Base-by-base conservation (phyloP, 2,797 vertebrate species). In the Pagetopsis macropterus region DNA sequence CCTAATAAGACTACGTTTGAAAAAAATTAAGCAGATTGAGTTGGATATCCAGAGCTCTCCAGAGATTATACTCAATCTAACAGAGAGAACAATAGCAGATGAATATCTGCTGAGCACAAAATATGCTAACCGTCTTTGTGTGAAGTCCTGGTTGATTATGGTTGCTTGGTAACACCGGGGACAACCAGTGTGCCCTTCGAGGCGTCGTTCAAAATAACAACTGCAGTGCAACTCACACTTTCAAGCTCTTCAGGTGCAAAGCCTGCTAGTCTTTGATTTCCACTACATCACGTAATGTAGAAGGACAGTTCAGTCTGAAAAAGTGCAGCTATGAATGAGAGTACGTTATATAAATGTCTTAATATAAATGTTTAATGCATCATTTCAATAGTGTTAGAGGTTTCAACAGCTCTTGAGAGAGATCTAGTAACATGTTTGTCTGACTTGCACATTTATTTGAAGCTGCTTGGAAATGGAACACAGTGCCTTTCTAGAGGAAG, bases 141-240 rank as follows among this genome's bases (percentile, higher is more conserved):
- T 72, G 56, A 73, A 69, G 67, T 75, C 62, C 65, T 66, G 50
- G 58, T 76, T 77, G 76, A 81, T 67, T 68, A 59, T n/a, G 70
- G 87, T 90, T 88, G 83, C 87, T 65, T 81, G 72, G 86, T 64
- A 88, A 90, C 84, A 76, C 58, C 78, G 51, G 65, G 57, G 61
- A 76, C 70, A 11, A 65, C 64, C 52, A 52, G 41, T 2, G 54
- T 65, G 55, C 52, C 75, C 64, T 81, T 83, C 79, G 19, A 52
- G 43, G 50, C 40, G 33, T 57, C 58, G 55, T 2, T 63, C 70
- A 52, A 55, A 37, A 41, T 14, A 51, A 57, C 21, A 45, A 44
- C 45, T 46, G 70, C 31, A 11, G n/a, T 5, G 3, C 62, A 45
- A 23, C 72, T 48, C 43, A 11, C 4, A 8, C 57, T 62, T 44